Base-by-base conservation (phyloP, 2,797 vertebrate genomes). In the Tragopan temminckii region DNA sequence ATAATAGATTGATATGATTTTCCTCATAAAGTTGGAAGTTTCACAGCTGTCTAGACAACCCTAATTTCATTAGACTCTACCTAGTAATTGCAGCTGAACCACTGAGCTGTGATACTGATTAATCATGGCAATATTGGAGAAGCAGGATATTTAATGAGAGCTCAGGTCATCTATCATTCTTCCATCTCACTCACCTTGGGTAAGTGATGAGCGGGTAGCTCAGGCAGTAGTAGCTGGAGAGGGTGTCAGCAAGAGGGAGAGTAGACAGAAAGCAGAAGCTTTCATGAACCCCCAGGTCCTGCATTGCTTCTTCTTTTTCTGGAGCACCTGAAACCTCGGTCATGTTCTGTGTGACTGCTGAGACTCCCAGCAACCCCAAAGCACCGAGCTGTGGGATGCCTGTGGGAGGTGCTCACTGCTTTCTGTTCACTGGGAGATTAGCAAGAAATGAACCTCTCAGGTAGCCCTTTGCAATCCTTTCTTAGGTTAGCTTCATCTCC, bases 51-150 rank as follows among this genome's bases (percentile, higher is more conserved):
- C 85, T 93, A 72, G 72, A 87, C 69, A 84, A 62, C 45, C 42
- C 58, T 87, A 76, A 93, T 81, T 93, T 88, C 57, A n/a, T 83
- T 46, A 80, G 23, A 72, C 43, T 43, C 75, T 83, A 8, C 8
- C 35, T 90, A 69, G 75, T 94, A 95, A 91, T 80, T 92, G 64
- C 63, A 83, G 57, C 55, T 89, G 76, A 96, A 88, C 46, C 4
- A 13, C 42, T 91, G 85, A 95, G 68, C 89, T 91, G 70, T 82
- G 76, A 74, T 82, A 42, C 52, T 91, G 85, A 94, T 93, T 94
- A 94, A 94, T 93, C 87, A 86, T 53, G 90, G 20, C 23, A 80
- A 46, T 75, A 74, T 55, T 48, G 89, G 67, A 93, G 61, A 86
- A 88, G 29, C 20, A 24, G 48, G 35, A 43, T 88, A 72, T 90